Base-by-base conservation (phyloP, 2,113 vertebrate genomes). In the Rhinogobius similis region DNA sequence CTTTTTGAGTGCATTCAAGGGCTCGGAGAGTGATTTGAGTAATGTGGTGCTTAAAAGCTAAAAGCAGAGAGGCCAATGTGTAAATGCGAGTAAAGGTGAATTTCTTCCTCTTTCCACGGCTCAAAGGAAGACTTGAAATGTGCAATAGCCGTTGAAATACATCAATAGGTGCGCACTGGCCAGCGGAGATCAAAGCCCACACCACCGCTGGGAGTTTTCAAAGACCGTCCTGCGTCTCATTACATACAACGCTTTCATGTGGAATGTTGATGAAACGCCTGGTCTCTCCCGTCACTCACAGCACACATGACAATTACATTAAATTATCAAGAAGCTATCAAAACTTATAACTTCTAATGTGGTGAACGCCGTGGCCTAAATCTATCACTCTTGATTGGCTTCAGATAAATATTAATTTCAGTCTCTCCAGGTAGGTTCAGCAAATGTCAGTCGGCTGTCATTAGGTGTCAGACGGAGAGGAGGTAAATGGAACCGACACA, bases 161-260 rank as follows among this genome's bases (percentile, higher is more conserved):
- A 75, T 83, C 72, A 64, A 70, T 70, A 72, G 63, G 65, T 61
- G 68, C 74, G 77, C 73, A 85, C 63, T 67, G 63, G 67, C 63
- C 5, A 38, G 53, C 11, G 27, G 63, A 77, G 67, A 84, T 86
- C 88, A 87, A 83, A 88, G 83, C 23, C 1, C 10, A 36, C 24
- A 11, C 10, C 44, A 68, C 56, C 75, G 68, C 77, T 72, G 75
- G 65, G 70, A 74, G 55, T 68, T 82, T 87, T 90, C 78, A 85
- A 82, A 82, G 77, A 79, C 66, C 62, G 39, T 72, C 78, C 69
- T 16, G 76, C 79, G 39, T 70, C 83, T 89, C 81, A 82, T 90
- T 84, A 86, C 78, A 68, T 46, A 56, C 65, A 24, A 55, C 61
- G 70, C 83, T 82, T 88, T 86, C 80, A 87, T 79, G 79, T 84